Evolutionary conservation across 2,888 invertebrate species (phyloP), one percentile per base, ranked within the genome.

Genomic region (Drepanosiphum platanoidis): DNA sequence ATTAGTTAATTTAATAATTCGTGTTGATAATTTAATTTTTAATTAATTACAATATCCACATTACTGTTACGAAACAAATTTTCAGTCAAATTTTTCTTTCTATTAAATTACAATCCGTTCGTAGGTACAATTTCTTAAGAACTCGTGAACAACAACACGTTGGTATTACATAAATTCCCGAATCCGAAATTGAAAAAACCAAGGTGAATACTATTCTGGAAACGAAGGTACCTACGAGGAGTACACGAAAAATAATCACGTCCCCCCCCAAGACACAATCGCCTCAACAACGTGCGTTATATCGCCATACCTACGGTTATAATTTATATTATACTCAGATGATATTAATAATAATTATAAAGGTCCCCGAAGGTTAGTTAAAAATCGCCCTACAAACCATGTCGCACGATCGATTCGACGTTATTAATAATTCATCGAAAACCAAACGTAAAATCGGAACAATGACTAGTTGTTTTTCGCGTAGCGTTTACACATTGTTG

Each of bases 391-490:
- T 58, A 70, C 34, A 79, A 72, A 46, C 42, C 46, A 68, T 79
- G 34, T 79, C 27, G 18, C 79, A 79, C 46, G 68, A 34, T 46
- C 68, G 46, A 46, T 79, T 46, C n/a, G 68, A 52, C 80, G 70
- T 70, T 80, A 70, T 81, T 58, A 70, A 81, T 81, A 81, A 81
- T 71, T 70, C 66, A 70, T 80, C 30, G 39, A 80, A 58, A 27
- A 52, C 46, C 32, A 46, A 70, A 70, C 30, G 36, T 68, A 70
- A 70, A 80, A 70, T 70, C 36, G 80, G 52, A 70, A 80, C 70
- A 80, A 80, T 70, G 66, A 80, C 80, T 52, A 36, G 80, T 70
- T 36, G 52, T 58, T 81, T 81, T 71, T 81, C 80, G 27, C 68
- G 18, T 70, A 70, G 42, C 32, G 46, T 68, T 52, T 52, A 52